Evolutionary conservation across 2,797 vertebrate genomes (phyloP).

Genomic region (Spatula versicolor): DNA sequence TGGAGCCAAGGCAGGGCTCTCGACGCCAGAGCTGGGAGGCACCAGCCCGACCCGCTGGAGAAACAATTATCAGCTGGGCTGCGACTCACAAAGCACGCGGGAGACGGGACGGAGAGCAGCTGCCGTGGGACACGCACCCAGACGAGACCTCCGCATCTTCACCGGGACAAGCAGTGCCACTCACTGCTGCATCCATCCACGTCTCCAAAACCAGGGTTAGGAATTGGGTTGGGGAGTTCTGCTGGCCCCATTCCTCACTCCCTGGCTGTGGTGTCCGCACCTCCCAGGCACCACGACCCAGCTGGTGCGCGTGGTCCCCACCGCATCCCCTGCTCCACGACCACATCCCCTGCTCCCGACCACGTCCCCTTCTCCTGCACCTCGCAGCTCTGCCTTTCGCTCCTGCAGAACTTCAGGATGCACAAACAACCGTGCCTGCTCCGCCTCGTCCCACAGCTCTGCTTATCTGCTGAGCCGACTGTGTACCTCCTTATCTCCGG

Average conservation of each 20-base stretch:
- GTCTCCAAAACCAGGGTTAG: not conserved
- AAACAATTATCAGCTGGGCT: not conserved
- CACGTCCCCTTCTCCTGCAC: accelerated
- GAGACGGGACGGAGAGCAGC: not conserved
- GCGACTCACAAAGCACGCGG: not conserved
- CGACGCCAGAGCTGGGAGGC: not conserved
- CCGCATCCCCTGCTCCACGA: not conserved
- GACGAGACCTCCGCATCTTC: not conserved
- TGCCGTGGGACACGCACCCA: not conserved
- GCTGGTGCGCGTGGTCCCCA: not conserved
- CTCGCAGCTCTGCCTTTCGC: not conserved
- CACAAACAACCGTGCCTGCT: not conserved
- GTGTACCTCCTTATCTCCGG: constrained; percentile 72
- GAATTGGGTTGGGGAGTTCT: not conserved
- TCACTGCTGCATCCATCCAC: not conserved
- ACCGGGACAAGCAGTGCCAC: not conserved
- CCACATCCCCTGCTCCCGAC: too few species aligned
- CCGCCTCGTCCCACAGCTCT: constrained; percentile 12
- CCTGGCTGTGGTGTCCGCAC: not conserved
- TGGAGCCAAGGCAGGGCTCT: not conserved
- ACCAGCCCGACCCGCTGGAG: not conserved
- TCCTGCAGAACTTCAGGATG: constrained; percentile 31
- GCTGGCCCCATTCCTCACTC: not conserved
- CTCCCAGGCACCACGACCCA: not conserved
- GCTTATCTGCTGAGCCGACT: constrained; percentile 56